Percentiles rank a stretch among this genome's conserved stretches.
Evolutionary conservation across 2,888 invertebrate genomes (phyloP).

Genomic region (Oligia fasciuncula): DNA sequence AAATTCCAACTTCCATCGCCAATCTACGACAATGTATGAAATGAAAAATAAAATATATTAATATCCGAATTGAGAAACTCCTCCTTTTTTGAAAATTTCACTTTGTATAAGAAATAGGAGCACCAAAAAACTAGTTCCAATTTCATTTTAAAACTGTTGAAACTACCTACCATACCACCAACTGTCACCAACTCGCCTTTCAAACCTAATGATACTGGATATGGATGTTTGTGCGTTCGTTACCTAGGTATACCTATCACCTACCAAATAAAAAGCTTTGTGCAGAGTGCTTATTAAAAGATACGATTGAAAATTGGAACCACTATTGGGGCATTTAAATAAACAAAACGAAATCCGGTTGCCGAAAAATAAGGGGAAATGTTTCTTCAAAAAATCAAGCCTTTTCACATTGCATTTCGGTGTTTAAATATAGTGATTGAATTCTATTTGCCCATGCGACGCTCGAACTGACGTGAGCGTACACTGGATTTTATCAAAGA

Average conservation of each 20-base stretch:
- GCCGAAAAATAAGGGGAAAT: too few species aligned
- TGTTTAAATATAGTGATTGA: conserved; percentile 31
- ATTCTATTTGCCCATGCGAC: conserved; percentile 20
- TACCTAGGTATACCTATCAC: too few species aligned
- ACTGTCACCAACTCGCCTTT: too few species aligned
- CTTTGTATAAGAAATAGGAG: neutral
- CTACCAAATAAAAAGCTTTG: neutral
- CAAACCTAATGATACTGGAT: neutral
- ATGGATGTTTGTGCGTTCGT: neutral
- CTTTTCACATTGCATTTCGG: conserved; percentile 4
- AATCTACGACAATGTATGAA: too few species aligned
- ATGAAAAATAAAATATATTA: too few species aligned
- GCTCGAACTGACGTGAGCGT: conserved; percentile 2
- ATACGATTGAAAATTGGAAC: neutral
- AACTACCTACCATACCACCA: too few species aligned
- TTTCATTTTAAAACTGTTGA: neutral
- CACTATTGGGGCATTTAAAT: neutral
- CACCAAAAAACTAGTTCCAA: neutral
- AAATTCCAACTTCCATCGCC: neutral
- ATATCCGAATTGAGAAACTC: too few species aligned
- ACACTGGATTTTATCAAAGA: conserved; percentile 18
- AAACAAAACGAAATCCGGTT: neutral
- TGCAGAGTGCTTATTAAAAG: too few species aligned
- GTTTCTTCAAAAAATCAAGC: neutral
- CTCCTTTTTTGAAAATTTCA: too few species aligned